These are phyloP conservation scores for Conomelus anceps DNA, from an alignment of 2,888 invertebrate genomes.

Conservation along the genomic window DNA sequence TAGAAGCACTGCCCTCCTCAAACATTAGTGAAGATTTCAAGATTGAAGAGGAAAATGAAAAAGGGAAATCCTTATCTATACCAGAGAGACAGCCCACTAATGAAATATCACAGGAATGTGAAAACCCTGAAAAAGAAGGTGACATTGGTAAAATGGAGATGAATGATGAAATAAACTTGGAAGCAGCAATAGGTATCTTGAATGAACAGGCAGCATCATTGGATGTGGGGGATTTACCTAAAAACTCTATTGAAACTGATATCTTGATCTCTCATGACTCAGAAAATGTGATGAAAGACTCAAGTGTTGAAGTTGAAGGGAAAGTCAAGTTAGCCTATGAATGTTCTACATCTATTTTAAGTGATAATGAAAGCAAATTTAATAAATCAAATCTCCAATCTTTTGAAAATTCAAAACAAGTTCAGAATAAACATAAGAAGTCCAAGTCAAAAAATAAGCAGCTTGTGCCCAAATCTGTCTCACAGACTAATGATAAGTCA, in stretches of 20 bases:
- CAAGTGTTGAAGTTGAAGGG: background rate
- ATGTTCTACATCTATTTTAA: background rate
- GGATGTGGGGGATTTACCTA: background rate
- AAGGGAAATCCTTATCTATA: background rate
- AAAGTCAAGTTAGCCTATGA: background rate
- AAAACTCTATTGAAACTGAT: background rate
- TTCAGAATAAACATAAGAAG: background rate
- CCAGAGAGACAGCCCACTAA: too few relatives aligned
- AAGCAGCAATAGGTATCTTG: background rate
- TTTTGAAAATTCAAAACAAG: background rate
- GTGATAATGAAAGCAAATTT: background rate
- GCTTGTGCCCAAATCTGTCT: background rate
- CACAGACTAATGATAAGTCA: background rate
- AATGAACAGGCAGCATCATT: background rate
- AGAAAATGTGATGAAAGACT: background rate
- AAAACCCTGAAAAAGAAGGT: background rate
- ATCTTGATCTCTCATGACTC: background rate
- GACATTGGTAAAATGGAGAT: background rate
- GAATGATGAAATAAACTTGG: background rate
- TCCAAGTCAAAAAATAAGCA: background rate
- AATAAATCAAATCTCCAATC: background rate
- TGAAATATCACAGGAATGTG: too few relatives aligned
- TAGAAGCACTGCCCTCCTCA: background rate
- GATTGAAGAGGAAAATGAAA: background rate
- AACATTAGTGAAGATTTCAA: background rate